Evolutionary conservation across 1,140 invertebrate species (phyloP), one percentile per base, ranked within the genome.

Genomic region (Pantala flavescens): DNA sequence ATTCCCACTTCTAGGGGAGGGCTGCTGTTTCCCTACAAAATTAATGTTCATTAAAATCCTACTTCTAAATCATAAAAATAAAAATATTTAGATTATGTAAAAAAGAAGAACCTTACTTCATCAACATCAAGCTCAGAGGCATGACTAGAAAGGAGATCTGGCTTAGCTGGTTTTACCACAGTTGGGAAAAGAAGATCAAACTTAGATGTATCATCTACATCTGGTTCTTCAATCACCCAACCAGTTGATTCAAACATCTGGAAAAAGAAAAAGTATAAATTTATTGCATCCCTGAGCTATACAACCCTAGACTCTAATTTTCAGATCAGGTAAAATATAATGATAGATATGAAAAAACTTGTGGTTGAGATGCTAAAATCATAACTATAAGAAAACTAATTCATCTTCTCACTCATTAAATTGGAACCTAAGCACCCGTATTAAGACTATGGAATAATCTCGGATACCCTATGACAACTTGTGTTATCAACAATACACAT

Each of bases 161-260:
- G 23, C 49, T 28, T 55, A 12, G 84, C 81, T 0, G 93, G 93
- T 76, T 88, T 88, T 0, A 97, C 94, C 12, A 96, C 88, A 0
- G 93, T 93, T 0, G 94, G 94, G 74, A 91, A 91, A 36, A 97
- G 85, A 81, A 93, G 90, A 78, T 96, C 94, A 82, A 91, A 97
- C 78, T 95, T 92, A 5, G 90, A 90, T 75, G 88, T 93, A 79
- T 97, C 94, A 72, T 90, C 89, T n/a, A 89, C 84, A 23, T 91
- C 91, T 0, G 94, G 93, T 81, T 98, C 96, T 82, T 98, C 94
- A 12, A 97, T 81, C 36, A 87, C 83, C 93, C 93, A 96, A 75
- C 88, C 88, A 1, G 92, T 94, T 70, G 91, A 91, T 79, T 93
- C 90, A 81, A 95, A 95, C 92, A 96, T 94, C 82, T 85, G 77